These are phyloP conservation scores for Lonchura striata DNA, from an alignment of 2,113 vertebrate genomes.

Conservation along the genomic window DNA sequence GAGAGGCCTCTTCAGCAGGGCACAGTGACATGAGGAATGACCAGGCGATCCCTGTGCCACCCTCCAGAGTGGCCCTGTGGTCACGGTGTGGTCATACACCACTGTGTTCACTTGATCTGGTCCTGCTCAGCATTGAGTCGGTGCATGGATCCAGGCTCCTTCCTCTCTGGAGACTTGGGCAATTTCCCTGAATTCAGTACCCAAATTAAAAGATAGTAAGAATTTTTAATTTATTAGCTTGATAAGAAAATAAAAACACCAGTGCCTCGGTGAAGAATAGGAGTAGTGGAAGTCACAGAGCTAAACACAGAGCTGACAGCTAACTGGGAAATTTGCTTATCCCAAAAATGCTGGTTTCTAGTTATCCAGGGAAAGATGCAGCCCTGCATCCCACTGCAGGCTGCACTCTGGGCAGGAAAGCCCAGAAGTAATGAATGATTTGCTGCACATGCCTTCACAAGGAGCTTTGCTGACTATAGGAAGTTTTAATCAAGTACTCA, in stretches of 20 bases:
- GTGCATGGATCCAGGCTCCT: neutral
- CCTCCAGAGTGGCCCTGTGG: neutral
- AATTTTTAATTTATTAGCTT: neutral
- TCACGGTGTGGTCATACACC: fast-evolving
- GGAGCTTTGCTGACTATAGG: neutral
- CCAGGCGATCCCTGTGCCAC: neutral
- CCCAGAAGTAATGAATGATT: neutral
- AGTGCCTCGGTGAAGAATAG: neutral
- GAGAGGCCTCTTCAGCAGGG: neutral
- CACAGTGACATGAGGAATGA: neutral
- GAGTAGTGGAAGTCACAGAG: neutral
- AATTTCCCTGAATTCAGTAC: neutral
- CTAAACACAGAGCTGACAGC: neutral
- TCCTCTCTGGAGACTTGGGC: neutral
- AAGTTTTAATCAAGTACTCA: neutral
- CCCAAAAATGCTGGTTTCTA: neutral
- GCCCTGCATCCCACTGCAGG: neutral
- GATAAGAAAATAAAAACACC: neutral
- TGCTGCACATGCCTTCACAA: neutral
- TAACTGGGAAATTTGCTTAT: neutral
- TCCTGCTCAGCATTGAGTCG: neutral
- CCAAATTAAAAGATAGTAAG: neutral
- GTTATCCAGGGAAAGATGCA: neutral
- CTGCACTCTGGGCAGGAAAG: neutral
- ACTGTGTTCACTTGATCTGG: neutral